Conservation (phyloP, 2,888 invertebrate species). For the Pseudolycoriella hygida region DNA sequence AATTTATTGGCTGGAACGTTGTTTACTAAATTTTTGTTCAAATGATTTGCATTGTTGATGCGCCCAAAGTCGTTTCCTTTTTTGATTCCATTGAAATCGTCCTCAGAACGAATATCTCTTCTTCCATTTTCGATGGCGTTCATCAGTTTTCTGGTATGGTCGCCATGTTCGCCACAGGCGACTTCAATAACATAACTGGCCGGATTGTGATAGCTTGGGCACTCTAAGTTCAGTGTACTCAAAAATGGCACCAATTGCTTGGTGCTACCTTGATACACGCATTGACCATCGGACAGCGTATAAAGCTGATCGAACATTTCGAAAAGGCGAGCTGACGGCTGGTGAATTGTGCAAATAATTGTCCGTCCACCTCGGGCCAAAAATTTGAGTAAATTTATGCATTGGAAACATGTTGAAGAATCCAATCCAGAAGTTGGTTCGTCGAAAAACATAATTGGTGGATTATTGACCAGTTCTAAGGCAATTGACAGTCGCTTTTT, state of each 20-base stretch:
- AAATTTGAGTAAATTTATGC: slow-evolving; percentile 74
- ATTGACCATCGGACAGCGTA: slow-evolving; percentile 84
- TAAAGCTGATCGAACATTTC: slow-evolving; percentile 95
- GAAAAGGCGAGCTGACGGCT: slow-evolving; percentile 88
- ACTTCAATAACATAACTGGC: slow-evolving; percentile 95
- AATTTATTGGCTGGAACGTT: slow-evolving; percentile 22
- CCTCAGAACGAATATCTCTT: slow-evolving; percentile 57
- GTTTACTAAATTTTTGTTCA: slow-evolving; percentile 24
- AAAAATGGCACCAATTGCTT: slow-evolving; percentile 69
- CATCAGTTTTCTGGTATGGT: slow-evolving; percentile 67
- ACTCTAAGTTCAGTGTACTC: slow-evolving; percentile 62
- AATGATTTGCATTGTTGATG: slow-evolving; percentile 29
- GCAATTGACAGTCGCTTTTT: slow-evolving; percentile 90
- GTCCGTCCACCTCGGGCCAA: slow-evolving; percentile 81
- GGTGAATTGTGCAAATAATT: slow-evolving; percentile 83
- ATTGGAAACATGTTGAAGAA: slow-evolving; percentile 89
- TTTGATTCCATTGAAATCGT: slow-evolving; percentile 45
- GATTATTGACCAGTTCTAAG: slow-evolving; percentile 86
- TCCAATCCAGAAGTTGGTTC: slow-evolving; percentile 94
- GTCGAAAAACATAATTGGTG: slow-evolving; percentile 95
- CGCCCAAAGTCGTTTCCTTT: slow-evolving; percentile 32
- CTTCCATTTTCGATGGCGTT: slow-evolving; percentile 73
- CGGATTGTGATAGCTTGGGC: slow-evolving; percentile 93
- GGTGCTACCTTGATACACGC: slow-evolving; percentile 85
- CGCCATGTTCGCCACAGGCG: slow-evolving; percentile 91